These are phyloP conservation scores for Copidosoma aretas DNA, from an alignment of 2,888 invertebrate species.

Conservation along the genomic window DNA sequence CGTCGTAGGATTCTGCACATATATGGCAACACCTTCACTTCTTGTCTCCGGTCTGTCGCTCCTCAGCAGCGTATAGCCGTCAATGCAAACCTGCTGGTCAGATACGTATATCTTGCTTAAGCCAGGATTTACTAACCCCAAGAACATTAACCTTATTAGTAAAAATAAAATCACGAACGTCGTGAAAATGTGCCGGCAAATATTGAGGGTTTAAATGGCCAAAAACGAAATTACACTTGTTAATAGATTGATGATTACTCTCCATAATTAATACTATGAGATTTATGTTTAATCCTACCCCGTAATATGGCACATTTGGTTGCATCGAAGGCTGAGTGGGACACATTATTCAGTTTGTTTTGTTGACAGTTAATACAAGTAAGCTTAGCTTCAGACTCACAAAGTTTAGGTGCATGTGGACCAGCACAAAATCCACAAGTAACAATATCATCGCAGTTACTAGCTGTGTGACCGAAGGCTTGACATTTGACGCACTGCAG, in stretches of 20 bases:
- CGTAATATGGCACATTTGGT: neutral
- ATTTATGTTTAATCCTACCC: neutral
- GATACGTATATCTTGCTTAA: neutral
- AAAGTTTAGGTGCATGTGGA: neutral
- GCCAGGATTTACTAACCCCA: neutral
- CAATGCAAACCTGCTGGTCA: too few relatives aligned
- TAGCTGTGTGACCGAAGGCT: neutral
- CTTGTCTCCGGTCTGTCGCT: too few relatives aligned
- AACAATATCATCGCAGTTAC: neutral
- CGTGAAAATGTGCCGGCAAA: neutral
- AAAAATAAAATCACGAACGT: neutral
- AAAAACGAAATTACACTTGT: neutral
- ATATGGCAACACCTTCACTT: too few relatives aligned
- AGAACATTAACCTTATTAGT: neutral
- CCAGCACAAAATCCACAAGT: neutral
- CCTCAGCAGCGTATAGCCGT: too few relatives aligned
- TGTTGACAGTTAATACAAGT: neutral
- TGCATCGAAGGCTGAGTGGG: neutral
- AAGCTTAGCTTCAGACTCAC: neutral
- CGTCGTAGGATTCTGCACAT: too few relatives aligned
- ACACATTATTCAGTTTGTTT: neutral
- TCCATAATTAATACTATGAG: neutral
- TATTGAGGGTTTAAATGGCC: neutral
- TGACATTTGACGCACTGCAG: slow-evolving; percentile 1
- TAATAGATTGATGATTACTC: too few relatives aligned